Evolutionary conservation across 2,797 vertebrate species (phyloP).

Genomic region (Phrynocephalus vlangalii): DNA sequence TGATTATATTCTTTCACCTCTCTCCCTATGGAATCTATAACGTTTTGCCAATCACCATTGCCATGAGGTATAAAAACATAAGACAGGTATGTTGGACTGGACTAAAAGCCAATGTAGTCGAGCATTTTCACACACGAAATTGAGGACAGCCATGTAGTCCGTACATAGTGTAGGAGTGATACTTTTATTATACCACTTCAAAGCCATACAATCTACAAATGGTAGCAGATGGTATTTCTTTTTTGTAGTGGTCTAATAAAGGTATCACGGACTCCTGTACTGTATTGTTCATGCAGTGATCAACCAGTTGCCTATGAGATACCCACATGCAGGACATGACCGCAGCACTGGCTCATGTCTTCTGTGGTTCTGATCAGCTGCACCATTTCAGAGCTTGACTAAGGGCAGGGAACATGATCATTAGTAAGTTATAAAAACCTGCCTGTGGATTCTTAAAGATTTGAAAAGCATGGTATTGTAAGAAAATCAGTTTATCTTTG

Average conservation of each 20-base stretch:
- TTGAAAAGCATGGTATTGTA: not conserved
- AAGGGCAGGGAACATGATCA: not conserved
- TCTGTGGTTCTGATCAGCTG: not conserved
- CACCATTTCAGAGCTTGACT: conserved; percentile 1
- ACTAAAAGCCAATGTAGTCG: not conserved
- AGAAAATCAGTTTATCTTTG: not conserved
- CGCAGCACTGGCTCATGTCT: not conserved
- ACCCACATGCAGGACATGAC: not conserved
- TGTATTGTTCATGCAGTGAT: not conserved
- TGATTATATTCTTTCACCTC: not conserved
- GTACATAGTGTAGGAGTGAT: not conserved
- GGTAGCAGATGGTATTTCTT: too few relatives aligned
- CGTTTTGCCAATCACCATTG: conserved; percentile 18
- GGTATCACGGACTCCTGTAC: too few relatives aligned
- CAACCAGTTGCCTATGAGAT: not conserved
- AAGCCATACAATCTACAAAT: too few relatives aligned
- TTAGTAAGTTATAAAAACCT: not conserved
- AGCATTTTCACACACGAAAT: not conserved
- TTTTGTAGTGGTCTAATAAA: too few relatives aligned
- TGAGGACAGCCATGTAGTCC: too few relatives aligned
- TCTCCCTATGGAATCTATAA: not conserved
- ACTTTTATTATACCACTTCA: too few relatives aligned
- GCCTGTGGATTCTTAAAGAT: not conserved
- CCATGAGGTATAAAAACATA: not conserved
- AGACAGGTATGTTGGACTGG: not conserved